phyloP scores from a whole-genome alignment of 1,140 invertebrate species.

The Phymastichus coffea region DNA sequence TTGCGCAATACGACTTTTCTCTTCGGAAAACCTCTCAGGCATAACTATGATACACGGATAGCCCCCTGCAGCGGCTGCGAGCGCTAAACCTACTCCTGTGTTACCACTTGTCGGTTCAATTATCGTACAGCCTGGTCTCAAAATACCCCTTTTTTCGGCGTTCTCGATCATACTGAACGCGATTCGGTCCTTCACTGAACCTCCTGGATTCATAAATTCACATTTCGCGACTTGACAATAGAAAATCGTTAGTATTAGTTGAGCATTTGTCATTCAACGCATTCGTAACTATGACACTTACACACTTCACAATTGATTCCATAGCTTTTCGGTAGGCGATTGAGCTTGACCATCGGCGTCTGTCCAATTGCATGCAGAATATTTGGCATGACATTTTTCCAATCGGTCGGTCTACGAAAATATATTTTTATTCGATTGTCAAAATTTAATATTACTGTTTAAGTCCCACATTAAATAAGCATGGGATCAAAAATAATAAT shows the following conservation, averaged over 20 bases:
- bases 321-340: constrained; percentile 78
- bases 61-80: constrained; percentile 92
- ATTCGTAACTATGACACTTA: constrained; percentile 69
- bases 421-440: no score
- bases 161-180: constrained; percentile 92
- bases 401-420: constrained; percentile 49
- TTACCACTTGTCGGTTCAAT: constrained; percentile 98
- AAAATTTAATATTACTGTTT: no score
- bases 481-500: no score
- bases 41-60: constrained; percentile 98
- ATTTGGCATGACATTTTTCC: constrained; percentile 72
- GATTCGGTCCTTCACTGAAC: constrained; percentile 97
- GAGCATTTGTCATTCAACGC: no score
- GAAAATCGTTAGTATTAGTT: no score
- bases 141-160: constrained; percentile 81
- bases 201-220: constrained; percentile 97
- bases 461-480: no score
- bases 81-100: constrained; percentile 93
- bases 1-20: constrained; percentile 86
- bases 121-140: constrained; percentile 88
- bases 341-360: constrained; percentile 87
- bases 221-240: constrained; percentile 91
- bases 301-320: constrained; percentile 92
- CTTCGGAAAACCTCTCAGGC: constrained; percentile 98
- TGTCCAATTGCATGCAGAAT: constrained; percentile 87